Conservation (phyloP, 2,113 vertebrate species). For the Paedocypris sp. region DNA sequence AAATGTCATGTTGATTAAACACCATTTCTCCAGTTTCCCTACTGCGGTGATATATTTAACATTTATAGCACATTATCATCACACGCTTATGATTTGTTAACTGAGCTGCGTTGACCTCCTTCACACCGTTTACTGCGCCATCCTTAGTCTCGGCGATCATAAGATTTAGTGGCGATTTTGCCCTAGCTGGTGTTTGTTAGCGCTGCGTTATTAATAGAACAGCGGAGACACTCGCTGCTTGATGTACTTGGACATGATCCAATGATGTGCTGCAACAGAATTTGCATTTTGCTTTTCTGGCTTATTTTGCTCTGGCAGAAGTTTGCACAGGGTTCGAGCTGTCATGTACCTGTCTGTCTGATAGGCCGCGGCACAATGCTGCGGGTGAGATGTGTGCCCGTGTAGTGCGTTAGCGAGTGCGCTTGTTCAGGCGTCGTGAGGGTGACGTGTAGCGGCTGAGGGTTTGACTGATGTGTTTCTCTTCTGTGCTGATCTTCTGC, state of each 20-base stretch:
- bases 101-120: too few species aligned
- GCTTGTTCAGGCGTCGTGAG: neutral
- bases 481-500: neutral
- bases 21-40: too few species aligned
- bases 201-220: slow-evolving; percentile 17
- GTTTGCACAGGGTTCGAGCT: slow-evolving; percentile 8
- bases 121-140: neutral
- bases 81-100: too few species aligned
- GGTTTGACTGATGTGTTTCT: neutral
- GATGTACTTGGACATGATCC: slow-evolving; percentile 22
- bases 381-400: neutral
- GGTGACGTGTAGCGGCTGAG: neutral
- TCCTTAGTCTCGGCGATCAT: neutral
- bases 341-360: slow-evolving; percentile 17
- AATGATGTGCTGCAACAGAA: slow-evolving; percentile 23
- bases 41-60: too few species aligned
- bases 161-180: neutral
- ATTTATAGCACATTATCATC: too few species aligned
- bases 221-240: slow-evolving; percentile 3
- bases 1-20: too few species aligned
- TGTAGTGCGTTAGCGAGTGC: neutral
- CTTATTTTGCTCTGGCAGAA: slow-evolving; percentile 21
- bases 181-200: slow-evolving; percentile 15
- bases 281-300: slow-evolving; percentile 31
- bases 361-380: neutral